These are phyloP conservation scores for Neosilurus hyrtlii DNA, from an alignment of 2,797 vertebrate genomes.

Conservation along the genomic window DNA sequence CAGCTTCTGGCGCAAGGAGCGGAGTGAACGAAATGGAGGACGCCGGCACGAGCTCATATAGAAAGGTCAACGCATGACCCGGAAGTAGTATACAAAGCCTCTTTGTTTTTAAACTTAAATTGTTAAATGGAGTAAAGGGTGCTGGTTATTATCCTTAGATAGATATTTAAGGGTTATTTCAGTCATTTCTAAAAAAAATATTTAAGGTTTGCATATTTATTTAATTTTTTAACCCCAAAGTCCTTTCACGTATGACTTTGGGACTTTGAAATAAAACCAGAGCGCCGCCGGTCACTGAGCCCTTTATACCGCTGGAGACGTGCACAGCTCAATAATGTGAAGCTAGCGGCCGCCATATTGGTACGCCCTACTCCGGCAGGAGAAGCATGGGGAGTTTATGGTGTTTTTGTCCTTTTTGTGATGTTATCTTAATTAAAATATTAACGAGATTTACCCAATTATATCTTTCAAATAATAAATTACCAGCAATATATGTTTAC, in stretches of 20 bases:
- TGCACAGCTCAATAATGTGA: too few species aligned
- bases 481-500: too few species aligned
- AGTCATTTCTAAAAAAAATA: background rate
- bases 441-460: too few species aligned
- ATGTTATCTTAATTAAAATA: too few species aligned
- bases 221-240: background rate
- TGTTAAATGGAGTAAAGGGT: background rate
- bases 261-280: background rate
- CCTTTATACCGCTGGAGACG: too few species aligned
- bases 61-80: slow-evolving; percentile 49
- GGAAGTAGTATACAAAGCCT: slow-evolving; percentile 37
- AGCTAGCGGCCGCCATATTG: too few species aligned
- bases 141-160: background rate
- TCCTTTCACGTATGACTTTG: slow-evolving; percentile 10
- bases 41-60: slow-evolving; percentile 48
- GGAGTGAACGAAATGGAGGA: slow-evolving; percentile 59
- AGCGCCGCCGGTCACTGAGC: background rate
- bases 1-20: slow-evolving; percentile 40
- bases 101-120: background rate
- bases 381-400: too few species aligned
- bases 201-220: background rate
- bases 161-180: background rate
- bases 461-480: too few species aligned
- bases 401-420: too few species aligned
- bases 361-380: too few species aligned